These are phyloP conservation scores for Desoria tigrina DNA, from an alignment of 2,888 invertebrate genomes.

Conservation along the genomic window DNA sequence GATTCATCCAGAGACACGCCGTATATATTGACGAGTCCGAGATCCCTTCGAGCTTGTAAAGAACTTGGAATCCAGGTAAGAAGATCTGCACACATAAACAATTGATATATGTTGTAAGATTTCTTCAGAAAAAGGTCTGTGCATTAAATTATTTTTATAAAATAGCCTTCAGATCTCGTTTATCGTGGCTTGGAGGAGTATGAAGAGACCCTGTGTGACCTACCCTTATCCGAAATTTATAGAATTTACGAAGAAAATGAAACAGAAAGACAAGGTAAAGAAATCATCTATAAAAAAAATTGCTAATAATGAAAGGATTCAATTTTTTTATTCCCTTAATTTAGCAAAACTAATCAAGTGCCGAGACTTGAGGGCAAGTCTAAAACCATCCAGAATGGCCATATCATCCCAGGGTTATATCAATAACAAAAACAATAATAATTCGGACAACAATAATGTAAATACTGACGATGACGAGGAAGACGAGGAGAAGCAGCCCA, in stretches of 20 bases:
- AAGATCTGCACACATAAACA: constrained; percentile 10
- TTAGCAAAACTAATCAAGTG: constrained; percentile 54
- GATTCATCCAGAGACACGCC: constrained; percentile 58
- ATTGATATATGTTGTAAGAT: no score
- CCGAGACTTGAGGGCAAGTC: constrained; percentile 48
- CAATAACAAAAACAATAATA: no score
- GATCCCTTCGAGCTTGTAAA: constrained; percentile 61
- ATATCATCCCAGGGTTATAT: no score
- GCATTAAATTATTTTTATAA: no score
- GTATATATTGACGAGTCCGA: constrained; percentile 62
- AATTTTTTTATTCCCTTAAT: constrained; percentile 12
- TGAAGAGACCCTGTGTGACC: constrained; percentile 55
- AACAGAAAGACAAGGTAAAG: constrained; percentile 54
- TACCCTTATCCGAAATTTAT: constrained; percentile 53
- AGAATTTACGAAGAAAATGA: constrained; percentile 54
- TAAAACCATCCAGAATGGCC: constrained; percentile 27
- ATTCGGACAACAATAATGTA: no score
- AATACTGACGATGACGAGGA: no score
- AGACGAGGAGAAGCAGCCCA: no score
- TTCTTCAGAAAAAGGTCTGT: no score
- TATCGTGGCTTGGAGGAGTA: constrained; percentile 56
- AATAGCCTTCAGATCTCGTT: constrained; percentile 57
- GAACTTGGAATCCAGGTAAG: constrained; percentile 60
- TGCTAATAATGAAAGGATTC: not conserved
- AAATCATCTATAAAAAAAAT: constrained; percentile 1